These are phyloP conservation scores for Syngnathus acus DNA, from an alignment of 2,797 vertebrate genomes.

Conservation along the genomic window DNA sequence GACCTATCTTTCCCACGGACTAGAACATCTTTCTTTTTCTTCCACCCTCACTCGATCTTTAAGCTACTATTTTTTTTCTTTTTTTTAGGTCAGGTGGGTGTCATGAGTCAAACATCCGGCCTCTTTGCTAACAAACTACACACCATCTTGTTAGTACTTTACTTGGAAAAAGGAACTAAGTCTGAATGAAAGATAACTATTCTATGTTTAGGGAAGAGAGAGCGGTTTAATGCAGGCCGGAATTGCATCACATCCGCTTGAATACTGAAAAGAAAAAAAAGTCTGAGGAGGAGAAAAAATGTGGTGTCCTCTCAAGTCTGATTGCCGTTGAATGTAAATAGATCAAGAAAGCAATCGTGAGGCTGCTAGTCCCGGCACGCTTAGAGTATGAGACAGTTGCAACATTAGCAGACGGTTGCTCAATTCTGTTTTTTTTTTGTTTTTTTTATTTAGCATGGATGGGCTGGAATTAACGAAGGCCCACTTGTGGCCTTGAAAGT, in stretches of 20 bases:
- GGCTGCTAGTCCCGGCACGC: slow-evolving; percentile 62
- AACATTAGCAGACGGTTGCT: slow-evolving; percentile 55
- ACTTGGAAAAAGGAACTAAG: not conserved
- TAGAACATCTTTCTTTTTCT: slow-evolving; percentile 16
- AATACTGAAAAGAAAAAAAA: slow-evolving; percentile 4
- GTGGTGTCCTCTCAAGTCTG: slow-evolving; percentile 4
- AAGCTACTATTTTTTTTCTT: not conserved
- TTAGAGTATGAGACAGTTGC: slow-evolving; percentile 50
- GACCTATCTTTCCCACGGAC: slow-evolving; percentile 46
- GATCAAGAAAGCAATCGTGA: not conserved
- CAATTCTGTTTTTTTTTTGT: slow-evolving; percentile 33
- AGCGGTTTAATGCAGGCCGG: not conserved
- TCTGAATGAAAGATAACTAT: not conserved
- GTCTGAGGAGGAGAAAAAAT: not conserved
- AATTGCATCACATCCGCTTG: slow-evolving; percentile 14
- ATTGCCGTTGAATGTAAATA: slow-evolving; percentile 3
- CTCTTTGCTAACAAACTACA: slow-evolving; percentile 2
- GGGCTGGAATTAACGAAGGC: slow-evolving; percentile 7
- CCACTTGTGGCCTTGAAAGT: slow-evolving; percentile 1
- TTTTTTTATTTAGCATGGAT: slow-evolving; percentile 28
- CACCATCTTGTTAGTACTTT: not conserved
- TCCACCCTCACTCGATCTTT: not conserved
- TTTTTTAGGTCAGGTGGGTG: slow-evolving; percentile 19
- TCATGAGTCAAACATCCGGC: slow-evolving; percentile 13
- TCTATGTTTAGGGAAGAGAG: slow-evolving; percentile 9